Conservation (phyloP, 2,888 invertebrate genomes). For the Leucophora obtusa region DNA sequence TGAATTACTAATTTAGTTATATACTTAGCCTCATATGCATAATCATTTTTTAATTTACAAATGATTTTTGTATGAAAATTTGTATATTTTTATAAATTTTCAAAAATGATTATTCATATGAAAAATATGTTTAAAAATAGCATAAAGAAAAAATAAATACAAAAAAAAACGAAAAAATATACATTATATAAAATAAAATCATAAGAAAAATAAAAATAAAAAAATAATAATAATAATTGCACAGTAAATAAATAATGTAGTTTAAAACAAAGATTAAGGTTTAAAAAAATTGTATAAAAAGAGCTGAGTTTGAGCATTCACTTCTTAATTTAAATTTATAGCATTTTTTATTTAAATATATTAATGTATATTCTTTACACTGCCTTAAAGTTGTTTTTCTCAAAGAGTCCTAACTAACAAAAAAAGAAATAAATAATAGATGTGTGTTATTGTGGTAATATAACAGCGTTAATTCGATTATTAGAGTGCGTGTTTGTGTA, state of each 20-base stretch:
- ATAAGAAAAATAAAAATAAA: slow-evolving; percentile 67
- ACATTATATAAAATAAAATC: slow-evolving; percentile 62
- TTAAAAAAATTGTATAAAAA: background rate
- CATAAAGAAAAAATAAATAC: slow-evolving; percentile 62
- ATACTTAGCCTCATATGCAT: no score
- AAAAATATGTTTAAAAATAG: slow-evolving; percentile 58
- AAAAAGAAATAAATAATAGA: no score
- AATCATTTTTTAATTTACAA: slow-evolving; percentile 9
- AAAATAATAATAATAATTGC: slow-evolving; percentile 57
- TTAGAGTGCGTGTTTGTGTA: no score
- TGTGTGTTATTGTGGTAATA: no score
- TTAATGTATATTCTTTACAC: background rate
- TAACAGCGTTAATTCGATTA: no score
- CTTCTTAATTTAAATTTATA: background rate
- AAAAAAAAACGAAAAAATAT: slow-evolving; percentile 65
- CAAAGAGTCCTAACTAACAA: no score
- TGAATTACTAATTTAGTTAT: slow-evolving; percentile 61
- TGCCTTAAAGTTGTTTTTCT: background rate
- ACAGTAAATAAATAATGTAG: slow-evolving; percentile 58
- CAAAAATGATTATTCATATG: no score
- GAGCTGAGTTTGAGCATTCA: background rate
- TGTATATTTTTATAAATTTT: no score
- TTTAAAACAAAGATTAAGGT: slow-evolving; percentile 51
- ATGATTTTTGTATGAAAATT: no score
- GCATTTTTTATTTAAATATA: background rate